A percentile compares a stretch with the other conserved stretches of the same genome.
Evolutionary conservation across 2,797 vertebrate species (phyloP).

Genomic region (Phoeniculus purpureus): DNA sequence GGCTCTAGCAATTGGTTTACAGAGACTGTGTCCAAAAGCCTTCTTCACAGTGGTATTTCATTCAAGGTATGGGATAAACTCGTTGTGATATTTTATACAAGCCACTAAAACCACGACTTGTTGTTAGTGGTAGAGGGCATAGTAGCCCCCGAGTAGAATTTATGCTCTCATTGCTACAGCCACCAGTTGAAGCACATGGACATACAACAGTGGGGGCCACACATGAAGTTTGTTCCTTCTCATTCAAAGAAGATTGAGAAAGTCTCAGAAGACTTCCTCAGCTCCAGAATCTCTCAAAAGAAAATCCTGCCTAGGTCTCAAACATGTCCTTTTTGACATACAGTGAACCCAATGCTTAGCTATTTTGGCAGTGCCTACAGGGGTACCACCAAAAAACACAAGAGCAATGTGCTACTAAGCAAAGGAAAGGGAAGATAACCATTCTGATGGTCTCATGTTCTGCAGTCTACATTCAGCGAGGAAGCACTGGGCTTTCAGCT

Average conservation of each 20-base stretch:
- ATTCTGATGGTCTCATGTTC: not conserved
- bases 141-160: not conserved
- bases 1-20: conserved; percentile 34
- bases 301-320: not conserved
- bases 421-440: not conserved
- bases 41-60: not conserved
- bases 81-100: not conserved
- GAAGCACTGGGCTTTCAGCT: not conserved
- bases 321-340: not conserved
- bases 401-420: not conserved
- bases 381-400: not conserved
- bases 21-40: not conserved
- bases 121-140: not conserved
- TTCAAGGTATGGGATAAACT: not conserved
- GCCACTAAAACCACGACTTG: not conserved
- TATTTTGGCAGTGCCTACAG: not conserved
- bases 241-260: not conserved
- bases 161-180: not conserved
- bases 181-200: not conserved
- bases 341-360: accelerated
- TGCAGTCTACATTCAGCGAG: not conserved
- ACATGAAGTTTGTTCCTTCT: not conserved
- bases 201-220: not conserved
- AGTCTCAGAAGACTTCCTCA: not conserved
- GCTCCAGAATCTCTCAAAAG: not conserved